Percentiles rank a stretch among this genome's conserved stretches.
Evolutionary conservation across 2,888 invertebrate genomes (phyloP).

Genomic region (Pterostichus niger): DNA sequence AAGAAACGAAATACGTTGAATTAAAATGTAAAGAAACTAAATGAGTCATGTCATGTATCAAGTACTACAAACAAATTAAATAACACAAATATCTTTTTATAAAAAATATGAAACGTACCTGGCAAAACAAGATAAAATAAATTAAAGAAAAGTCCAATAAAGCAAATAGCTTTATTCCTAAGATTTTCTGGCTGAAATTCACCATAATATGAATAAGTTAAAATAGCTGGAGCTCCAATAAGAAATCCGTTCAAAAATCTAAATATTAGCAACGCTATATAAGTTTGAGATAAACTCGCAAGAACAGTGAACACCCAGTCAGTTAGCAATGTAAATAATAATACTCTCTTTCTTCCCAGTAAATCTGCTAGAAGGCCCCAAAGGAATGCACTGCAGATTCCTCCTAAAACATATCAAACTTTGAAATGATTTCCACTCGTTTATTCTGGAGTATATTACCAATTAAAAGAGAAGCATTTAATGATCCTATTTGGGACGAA

Average conservation of each 20-base stretch:
- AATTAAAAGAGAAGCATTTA: slow-evolving; percentile 86
- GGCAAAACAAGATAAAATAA: slow-evolving; percentile 82
- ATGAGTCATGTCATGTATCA: too few relatives aligned
- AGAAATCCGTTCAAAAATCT: slow-evolving; percentile 84
- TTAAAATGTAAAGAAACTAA: too few relatives aligned
- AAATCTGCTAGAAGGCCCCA: slow-evolving; percentile 91
- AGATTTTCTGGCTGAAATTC: slow-evolving; percentile 82
- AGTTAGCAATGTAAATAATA: slow-evolving; percentile 69
- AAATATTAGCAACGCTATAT: slow-evolving; percentile 80
- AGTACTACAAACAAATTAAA: too few relatives aligned
- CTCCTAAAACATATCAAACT: slow-evolving; percentile 77
- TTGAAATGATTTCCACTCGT: not conserved
- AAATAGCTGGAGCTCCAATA: slow-evolving; percentile 81
- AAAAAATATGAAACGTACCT: slow-evolving; percentile 74
- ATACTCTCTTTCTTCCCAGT: slow-evolving; percentile 82
- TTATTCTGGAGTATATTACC: slow-evolving; percentile 75
- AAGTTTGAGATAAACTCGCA: slow-evolving; percentile 82
- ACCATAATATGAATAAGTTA: slow-evolving; percentile 83
- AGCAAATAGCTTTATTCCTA: slow-evolving; percentile 81
- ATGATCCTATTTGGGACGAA: slow-evolving; percentile 83
- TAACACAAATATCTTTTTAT: not conserved
- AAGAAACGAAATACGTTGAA: too few relatives aligned
- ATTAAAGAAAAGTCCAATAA: slow-evolving; percentile 83
- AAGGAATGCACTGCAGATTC: slow-evolving; percentile 86
- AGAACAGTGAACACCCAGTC: slow-evolving; percentile 80